Evolutionary conservation across 2,888 invertebrate species (phyloP).

Genomic region (Nebria brevicollis): DNA sequence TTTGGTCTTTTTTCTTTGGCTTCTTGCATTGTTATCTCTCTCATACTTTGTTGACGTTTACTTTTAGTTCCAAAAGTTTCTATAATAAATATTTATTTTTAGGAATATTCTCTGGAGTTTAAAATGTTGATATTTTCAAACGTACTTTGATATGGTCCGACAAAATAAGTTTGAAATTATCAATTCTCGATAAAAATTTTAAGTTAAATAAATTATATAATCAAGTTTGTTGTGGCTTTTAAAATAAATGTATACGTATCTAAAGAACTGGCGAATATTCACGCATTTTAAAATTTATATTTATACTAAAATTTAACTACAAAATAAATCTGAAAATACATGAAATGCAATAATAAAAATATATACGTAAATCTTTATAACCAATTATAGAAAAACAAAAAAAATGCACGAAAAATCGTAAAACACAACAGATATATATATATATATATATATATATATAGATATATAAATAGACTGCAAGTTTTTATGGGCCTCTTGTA

Average conservation of each 20-base stretch:
- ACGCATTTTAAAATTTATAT: slow-evolving; percentile 23
- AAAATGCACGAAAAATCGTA: slow-evolving; percentile 41
- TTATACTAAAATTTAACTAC: slow-evolving; percentile 27
- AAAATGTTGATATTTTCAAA: not conserved
- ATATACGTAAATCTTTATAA: slow-evolving; percentile 36
- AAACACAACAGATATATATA: slow-evolving; percentile 15
- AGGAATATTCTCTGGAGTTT: not conserved
- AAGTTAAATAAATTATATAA: no score
- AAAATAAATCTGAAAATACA: slow-evolving; percentile 33
- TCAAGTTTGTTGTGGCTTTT: no score
- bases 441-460: no score
- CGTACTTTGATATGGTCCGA: not conserved
- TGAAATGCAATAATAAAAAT: slow-evolving; percentile 30
- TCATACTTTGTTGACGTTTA: not conserved
- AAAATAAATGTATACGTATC: not conserved
- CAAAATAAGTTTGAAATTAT: not conserved
- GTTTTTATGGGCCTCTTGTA: slow-evolving; percentile 31
- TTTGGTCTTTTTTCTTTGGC: slow-evolving; percentile 18
- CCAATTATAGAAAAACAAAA: slow-evolving; percentile 34
- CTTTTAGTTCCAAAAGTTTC: not conserved
- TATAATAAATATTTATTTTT: not conserved
- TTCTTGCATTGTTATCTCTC: not conserved
- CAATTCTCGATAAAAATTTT: not conserved
- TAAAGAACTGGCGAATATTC: not conserved
- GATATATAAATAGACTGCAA: slow-evolving; percentile 43